phyloP scores from a whole-genome alignment of 1,140 invertebrate species.

The Zaprionus ornatus region DNA sequence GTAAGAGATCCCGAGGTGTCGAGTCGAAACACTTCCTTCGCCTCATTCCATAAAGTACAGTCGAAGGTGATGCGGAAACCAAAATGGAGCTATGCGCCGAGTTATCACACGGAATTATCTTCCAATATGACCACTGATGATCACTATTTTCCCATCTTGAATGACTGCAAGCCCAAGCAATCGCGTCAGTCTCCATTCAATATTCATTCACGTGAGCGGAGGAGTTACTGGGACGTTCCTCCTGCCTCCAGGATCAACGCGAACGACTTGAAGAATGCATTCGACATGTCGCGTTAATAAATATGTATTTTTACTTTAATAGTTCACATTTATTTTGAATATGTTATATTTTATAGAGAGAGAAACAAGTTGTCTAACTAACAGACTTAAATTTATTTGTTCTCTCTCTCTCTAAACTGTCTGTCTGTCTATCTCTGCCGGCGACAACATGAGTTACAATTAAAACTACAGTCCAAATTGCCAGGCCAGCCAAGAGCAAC shows the following conservation, averaged over 20 bases:
- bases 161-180: neutral
- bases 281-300: conserved; percentile 14
- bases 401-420: conserved; percentile 15
- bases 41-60: conserved; percentile 16
- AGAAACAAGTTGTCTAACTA: conserved; percentile 17
- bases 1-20: neutral
- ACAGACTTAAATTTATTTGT: conserved; percentile 71
- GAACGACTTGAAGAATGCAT: neutral
- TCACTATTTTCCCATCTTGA: conserved; percentile 43
- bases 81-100: conserved; percentile 1
- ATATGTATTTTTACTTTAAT: neutral
- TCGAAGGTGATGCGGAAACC: conserved; percentile 3
- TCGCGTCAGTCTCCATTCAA: neutral
- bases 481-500: conserved; percentile 50
- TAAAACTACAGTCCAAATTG: conserved; percentile 72
- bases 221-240: conserved; percentile 18
- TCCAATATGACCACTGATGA: neutral
- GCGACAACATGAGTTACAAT: conserved; percentile 72
- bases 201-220: neutral
- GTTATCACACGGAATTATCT: conserved; percentile 27
- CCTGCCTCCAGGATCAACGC: neutral
- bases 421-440: conserved; percentile 37
- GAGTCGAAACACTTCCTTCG: neutral
- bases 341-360: no score
- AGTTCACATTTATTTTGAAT: neutral